A percentile compares a stretch with the other conserved stretches of the same genome.
phyloP scores from a whole-genome alignment of 2,113 vertebrate species.

The Trogon melanurus region DNA sequence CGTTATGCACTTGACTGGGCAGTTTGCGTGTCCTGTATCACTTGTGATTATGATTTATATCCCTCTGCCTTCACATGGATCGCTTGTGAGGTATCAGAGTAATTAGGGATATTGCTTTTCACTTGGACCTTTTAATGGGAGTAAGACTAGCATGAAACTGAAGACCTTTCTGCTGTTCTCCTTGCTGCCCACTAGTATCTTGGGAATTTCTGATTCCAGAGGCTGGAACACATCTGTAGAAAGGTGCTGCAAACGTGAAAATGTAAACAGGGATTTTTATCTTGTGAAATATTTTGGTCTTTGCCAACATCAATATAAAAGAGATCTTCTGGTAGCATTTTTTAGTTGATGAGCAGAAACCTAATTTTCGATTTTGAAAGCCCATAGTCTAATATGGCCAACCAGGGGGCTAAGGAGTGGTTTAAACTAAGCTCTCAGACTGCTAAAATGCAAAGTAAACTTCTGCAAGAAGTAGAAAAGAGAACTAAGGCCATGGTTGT shows the following conservation, averaged over 20 bases:
- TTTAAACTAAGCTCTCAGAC: neutral
- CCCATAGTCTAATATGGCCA: neutral
- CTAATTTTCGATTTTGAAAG: neutral
- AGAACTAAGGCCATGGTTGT: neutral
- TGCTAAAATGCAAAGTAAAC: neutral
- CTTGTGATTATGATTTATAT: neutral
- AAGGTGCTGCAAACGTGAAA: neutral
- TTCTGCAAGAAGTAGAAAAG: neutral
- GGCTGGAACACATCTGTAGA: neutral
- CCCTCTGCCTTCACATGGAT: neutral
- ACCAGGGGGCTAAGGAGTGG: neutral
- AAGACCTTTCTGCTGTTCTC: neutral
- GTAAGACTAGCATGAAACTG: neutral
- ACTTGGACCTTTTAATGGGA: neutral
- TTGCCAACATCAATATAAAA: neutral
- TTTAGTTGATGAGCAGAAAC: neutral
- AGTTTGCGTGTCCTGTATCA: neutral
- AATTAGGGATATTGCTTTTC: neutral
- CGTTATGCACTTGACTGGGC: neutral
- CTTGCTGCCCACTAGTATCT: neutral
- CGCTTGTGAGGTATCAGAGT: neutral
- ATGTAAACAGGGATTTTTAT: neutral
- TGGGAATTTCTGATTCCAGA: neutral
- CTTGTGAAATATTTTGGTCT: neutral
- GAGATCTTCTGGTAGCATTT: neutral